phyloP scores from a whole-genome alignment of 2,797 vertebrate genomes.

The Aphelocoma californica region DNA sequence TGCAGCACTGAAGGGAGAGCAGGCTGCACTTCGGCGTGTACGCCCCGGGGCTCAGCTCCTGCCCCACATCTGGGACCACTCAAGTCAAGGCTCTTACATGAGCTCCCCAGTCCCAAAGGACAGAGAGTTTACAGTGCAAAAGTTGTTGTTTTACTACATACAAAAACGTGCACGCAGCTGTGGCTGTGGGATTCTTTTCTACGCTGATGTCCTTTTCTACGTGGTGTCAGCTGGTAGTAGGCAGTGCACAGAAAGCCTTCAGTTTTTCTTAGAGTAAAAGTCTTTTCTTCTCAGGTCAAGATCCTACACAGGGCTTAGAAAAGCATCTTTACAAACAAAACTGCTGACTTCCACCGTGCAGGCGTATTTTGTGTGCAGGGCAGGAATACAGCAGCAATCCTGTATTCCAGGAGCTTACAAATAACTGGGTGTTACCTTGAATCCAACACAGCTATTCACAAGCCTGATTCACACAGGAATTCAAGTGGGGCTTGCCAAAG shows the following conservation, averaged over 20 bases:
- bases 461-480: background rate
- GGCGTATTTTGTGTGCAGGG: rapidly evolving
- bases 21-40: background rate
- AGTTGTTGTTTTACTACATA: background rate
- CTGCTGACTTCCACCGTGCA: background rate
- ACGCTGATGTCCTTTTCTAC: too few species aligned
- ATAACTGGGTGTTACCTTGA: too few species aligned
- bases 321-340: background rate
- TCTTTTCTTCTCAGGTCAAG: background rate
- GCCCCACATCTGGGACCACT: background rate
- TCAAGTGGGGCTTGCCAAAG: background rate
- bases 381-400: background rate
- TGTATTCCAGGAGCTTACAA: background rate
- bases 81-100: background rate
- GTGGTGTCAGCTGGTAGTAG: background rate
- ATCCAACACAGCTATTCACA: rapidly evolving
- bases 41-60: background rate
- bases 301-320: background rate
- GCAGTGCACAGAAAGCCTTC: background rate
- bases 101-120: background rate
- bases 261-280: background rate
- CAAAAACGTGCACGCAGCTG: rapidly evolving
- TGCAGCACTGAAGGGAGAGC: background rate
- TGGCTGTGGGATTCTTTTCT: background rate
- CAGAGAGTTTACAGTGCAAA: background rate